Evolutionary conservation across 2,797 vertebrate genomes (phyloP).

Genomic region (Sebastes miniatus): DNA sequence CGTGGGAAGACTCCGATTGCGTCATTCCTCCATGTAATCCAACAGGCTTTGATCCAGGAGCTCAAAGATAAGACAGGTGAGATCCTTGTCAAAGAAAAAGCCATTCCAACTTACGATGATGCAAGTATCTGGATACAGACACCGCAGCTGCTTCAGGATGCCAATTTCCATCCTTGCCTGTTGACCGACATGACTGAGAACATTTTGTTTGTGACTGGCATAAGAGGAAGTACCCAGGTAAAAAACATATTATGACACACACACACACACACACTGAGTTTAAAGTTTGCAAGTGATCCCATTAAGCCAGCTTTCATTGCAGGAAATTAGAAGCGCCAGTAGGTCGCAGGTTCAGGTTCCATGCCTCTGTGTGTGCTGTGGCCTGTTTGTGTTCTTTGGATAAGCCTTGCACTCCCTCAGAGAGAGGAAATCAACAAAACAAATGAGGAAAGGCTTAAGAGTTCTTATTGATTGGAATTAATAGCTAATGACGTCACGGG

Average conservation of each 20-base stretch:
- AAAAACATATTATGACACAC: background rate
- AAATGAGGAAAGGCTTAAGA: conserved; percentile 49
- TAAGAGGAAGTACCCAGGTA: background rate
- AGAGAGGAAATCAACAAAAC: conserved; percentile 62
- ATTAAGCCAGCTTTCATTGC: conserved; percentile 50
- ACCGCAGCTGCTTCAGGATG: background rate
- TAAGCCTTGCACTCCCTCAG: conserved; percentile 12
- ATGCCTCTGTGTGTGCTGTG: conserved; percentile 28
- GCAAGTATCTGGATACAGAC: background rate
- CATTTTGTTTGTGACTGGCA: conserved; percentile 12
- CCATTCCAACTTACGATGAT: background rate
- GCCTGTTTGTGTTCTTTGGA: conserved; percentile 70
- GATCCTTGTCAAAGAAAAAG: background rate
- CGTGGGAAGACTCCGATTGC: background rate
- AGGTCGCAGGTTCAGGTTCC: conserved; percentile 47
- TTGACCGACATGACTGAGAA: background rate
- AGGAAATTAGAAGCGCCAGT: conserved; percentile 62
- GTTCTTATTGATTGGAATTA: conserved; percentile 75
- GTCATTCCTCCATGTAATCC: background rate
- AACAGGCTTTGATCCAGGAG: background rate
- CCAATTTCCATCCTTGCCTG: background rate
- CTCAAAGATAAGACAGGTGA: background rate
- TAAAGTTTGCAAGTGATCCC: conserved; percentile 3
- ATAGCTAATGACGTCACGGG: conserved; percentile 62
- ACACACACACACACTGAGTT: background rate